Base-by-base conservation (phyloP, 2,113 vertebrate genomes). In the Columbina picui region DNA sequence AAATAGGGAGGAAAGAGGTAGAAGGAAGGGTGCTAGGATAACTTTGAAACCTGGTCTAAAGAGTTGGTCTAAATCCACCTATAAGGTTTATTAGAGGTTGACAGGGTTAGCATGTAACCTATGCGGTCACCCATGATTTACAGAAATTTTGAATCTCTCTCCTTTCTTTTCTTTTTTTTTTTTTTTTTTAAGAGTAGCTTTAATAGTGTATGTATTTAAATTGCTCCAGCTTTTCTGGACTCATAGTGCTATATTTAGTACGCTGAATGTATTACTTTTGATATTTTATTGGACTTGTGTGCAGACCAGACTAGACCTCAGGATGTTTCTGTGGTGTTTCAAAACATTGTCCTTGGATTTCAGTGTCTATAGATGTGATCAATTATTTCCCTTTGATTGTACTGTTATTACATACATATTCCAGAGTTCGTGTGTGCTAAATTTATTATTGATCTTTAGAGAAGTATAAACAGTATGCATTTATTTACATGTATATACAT, bases 361-460 rank as follows among this genome's bases (percentile, higher is more conserved):
- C 49, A 36, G 22, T 70, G 16, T 59, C 27, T 68, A 7, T 6
- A 57, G 45, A 61, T 7, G 3, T 41, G 30, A 91, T 84, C 14
- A 60, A 6, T 91, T 81, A 84, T 76, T 78, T 96, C 27, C 25
- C 21, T 75, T 89, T 87, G 69, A 78, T 73, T 47, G 23, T 47
- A 16, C 43, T 65, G 17, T 60, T 84, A 67, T 60, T 91, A 39
- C 69, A 71, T 52, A 47, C 16, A 32, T 84, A 93, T 87, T 87
- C 39, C 43, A 60, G 30, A 75, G 50, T 63, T 89, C 9, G 43
- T 2, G 13, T 71, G 39, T 7, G 4, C 64, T 94, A 32, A 67
- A 89, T 90, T 78, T 86, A 12, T 73, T 94, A 96, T 70, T 94
- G 80, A 90, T 92, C 47, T 89, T 91, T 77, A 71, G 32, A 81